Evolutionary conservation across 2,113 vertebrate species (phyloP).

Genomic region (Cyprinus carpio): DNA sequence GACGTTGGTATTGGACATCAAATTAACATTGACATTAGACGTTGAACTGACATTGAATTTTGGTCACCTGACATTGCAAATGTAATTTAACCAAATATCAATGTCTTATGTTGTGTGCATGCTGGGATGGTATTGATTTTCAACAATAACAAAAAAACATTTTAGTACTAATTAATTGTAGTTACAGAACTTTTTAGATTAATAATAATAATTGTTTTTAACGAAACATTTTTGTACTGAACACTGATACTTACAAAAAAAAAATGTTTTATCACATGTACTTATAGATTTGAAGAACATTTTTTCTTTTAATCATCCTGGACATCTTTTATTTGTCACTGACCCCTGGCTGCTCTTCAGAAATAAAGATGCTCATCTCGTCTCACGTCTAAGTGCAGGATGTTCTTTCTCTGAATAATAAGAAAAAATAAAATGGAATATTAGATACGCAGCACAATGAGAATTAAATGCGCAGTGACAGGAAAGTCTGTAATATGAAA

Average conservation of each 20-base stretch:
- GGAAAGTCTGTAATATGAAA: slow-evolving; percentile 27
- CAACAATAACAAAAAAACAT: not conserved
- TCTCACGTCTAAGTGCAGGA: not conserved
- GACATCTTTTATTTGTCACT: slow-evolving; percentile 5
- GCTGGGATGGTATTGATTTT: not conserved
- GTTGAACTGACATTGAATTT: too few species aligned
- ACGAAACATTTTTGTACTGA: too few species aligned
- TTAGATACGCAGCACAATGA: not conserved
- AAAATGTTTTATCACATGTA: not conserved
- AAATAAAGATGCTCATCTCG: not conserved
- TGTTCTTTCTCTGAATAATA: slow-evolving; percentile 11
- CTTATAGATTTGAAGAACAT: not conserved
- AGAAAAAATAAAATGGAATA: not conserved
- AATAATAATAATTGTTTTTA: not conserved
- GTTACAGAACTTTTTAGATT: not conserved
- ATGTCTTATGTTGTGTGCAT: too few species aligned
- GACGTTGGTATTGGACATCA: too few species aligned
- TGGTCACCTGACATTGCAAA: too few species aligned
- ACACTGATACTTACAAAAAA: too few species aligned
- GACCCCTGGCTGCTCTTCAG: not conserved
- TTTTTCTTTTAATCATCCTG: not conserved
- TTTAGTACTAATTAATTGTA: not conserved
- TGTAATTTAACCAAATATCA: too few species aligned
- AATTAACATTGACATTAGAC: too few species aligned
- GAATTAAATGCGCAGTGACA: not conserved